Conservation (phyloP, 2,888 invertebrate genomes). For the Ptychoptera contaminata region DNA sequence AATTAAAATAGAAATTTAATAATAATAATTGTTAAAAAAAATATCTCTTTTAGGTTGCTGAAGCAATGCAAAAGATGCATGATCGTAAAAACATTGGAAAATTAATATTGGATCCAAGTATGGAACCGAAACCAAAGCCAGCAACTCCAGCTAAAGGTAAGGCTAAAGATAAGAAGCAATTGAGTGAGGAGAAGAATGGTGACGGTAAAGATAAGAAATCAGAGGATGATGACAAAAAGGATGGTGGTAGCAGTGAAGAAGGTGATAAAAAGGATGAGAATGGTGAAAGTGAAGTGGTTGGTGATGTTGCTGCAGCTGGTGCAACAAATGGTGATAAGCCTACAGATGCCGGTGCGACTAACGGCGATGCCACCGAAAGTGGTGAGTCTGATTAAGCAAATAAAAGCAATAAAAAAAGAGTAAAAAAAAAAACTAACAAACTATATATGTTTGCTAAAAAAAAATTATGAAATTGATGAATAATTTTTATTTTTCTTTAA, state of each 20-base stretch:
- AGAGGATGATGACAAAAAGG: neutral
- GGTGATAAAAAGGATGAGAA: constrained; percentile 39
- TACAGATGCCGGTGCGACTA: constrained; percentile 20
- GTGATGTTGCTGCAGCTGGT: constrained; percentile 12
- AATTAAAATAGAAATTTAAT: constrained; percentile 1
- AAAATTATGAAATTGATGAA: no score
- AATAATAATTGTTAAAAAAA: constrained; percentile 12
- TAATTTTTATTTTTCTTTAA: no score
- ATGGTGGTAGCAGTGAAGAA: constrained; percentile 15
- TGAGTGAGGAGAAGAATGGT: constrained; percentile 37
- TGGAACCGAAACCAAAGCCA: constrained; percentile 65
- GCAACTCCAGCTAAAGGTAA: constrained; percentile 64
- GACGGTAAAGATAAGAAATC: constrained; percentile 34
- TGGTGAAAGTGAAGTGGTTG: constrained; percentile 29
- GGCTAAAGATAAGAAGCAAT: constrained; percentile 53
- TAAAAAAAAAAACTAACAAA: no score
- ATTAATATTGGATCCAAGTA: constrained; percentile 63
- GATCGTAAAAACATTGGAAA: constrained; percentile 84
- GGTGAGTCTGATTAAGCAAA: neutral
- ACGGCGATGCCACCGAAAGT: constrained; percentile 16
- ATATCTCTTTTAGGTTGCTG: constrained; percentile 51
- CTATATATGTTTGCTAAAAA: no score
- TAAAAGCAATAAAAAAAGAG: no score
- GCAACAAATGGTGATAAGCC: constrained; percentile 32
- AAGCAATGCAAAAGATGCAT: constrained; percentile 87